Conservation (phyloP, 1,140 invertebrate species). For the Melanaphis sacchari region DNA sequence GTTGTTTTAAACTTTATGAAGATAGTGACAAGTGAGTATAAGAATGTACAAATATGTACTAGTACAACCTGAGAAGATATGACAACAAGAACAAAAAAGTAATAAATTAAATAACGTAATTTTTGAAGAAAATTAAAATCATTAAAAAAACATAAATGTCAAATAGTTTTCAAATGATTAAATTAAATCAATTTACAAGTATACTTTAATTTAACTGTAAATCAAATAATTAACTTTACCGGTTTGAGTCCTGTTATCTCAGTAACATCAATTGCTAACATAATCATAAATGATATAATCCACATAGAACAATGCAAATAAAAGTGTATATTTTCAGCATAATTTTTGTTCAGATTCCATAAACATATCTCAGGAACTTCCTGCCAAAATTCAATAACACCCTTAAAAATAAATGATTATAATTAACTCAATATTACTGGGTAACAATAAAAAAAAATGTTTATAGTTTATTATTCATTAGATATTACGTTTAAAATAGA, state of each 20-base stretch:
- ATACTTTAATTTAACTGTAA: neutral
- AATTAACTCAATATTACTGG: neutral
- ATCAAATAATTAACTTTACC: conserved; percentile 20
- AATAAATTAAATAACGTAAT: too few relatives aligned
- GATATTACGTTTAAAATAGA: conserved; percentile 13
- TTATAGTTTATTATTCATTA: neutral
- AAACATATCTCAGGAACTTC: conserved; percentile 46
- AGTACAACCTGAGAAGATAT: too few relatives aligned
- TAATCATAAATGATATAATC: conserved; percentile 36
- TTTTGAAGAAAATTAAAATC: too few relatives aligned
- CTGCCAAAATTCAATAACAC: conserved; percentile 8
- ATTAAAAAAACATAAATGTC: too few relatives aligned
- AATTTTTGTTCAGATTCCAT: neutral
- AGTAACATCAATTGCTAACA: conserved; percentile 43
- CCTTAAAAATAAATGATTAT: conserved; percentile 21
- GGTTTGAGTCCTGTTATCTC: conserved; percentile 43
- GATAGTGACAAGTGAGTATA: too few relatives aligned
- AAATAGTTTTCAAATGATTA: too few relatives aligned
- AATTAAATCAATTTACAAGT: neutral
- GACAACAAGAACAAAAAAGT: too few relatives aligned
- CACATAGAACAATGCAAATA: conserved; percentile 37
- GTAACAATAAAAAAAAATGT: neutral
- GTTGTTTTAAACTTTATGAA: too few relatives aligned
- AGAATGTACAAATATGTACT: too few relatives aligned
- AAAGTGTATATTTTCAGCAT: neutral